Evolutionary conservation across 2,113 vertebrate genomes (phyloP).

Genomic region (Mirza zaza): DNA sequence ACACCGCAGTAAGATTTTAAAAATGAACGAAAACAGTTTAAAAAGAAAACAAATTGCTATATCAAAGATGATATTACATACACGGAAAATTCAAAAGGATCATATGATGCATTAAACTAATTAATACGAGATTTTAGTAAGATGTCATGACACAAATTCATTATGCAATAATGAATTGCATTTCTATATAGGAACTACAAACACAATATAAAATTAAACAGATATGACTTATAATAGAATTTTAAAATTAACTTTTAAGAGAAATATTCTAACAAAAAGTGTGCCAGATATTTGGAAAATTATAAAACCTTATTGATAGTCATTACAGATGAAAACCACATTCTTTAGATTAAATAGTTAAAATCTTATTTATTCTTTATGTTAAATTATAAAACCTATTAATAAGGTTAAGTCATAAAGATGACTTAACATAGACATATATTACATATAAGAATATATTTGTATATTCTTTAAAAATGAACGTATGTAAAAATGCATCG

Average conservation of each 20-base stretch:
- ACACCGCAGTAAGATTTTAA: background rate
- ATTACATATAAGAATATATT: too few species aligned
- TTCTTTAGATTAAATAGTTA: too few species aligned
- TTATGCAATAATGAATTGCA: background rate
- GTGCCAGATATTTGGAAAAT: background rate
- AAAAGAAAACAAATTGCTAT: background rate
- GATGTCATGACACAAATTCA: background rate
- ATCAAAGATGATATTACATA: background rate
- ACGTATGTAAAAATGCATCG: too few species aligned
- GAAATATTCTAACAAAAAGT: too few species aligned
- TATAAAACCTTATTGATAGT: background rate
- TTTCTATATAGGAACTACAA: background rate
- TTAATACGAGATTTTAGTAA: background rate
- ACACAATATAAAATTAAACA: background rate
- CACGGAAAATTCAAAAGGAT: background rate
- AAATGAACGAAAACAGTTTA: background rate
- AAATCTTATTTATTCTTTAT: too few species aligned
- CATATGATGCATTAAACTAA: too few species aligned
- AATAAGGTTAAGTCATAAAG: too few species aligned
- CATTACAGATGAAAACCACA: too few species aligned
- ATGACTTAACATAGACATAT: background rate
- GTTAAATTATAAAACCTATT: too few species aligned
- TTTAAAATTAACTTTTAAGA: background rate
- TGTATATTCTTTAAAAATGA: too few species aligned
- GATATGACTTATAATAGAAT: background rate